Base-by-base conservation (phyloP, 2,888 invertebrate genomes). In the Diaperis boleti region DNA sequence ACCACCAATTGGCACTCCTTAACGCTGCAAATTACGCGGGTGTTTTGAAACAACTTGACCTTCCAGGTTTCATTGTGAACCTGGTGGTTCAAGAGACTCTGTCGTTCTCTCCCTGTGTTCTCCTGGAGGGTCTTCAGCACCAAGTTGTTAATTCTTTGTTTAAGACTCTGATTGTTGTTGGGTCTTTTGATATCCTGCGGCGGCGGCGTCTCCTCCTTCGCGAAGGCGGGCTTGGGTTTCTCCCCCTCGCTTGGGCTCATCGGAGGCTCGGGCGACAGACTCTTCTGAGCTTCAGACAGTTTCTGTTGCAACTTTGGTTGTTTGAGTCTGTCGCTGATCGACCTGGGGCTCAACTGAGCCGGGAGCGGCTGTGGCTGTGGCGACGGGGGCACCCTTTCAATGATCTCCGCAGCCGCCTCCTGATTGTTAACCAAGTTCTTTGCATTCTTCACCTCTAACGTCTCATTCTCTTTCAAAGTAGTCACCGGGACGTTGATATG, bases 91-190 rank as follows among this genome's bases (percentile, higher is more conserved):
- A 80, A 68, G 64, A 81, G 69, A 22, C 69, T 76, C 50, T 79
- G 84, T 8, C 84, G 82, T 75, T 89, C 88, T 49, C 85, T 83
- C 22, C 88, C 88, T 0, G 88, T 91, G 78, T 95, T 96, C 77
- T 95, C 94, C 39, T 95, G 95, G 65, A 95, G 83, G 49, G 95
- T 95, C 78, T 94, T 94, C 78, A 95, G 89, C 1, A 96, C 92
- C 75, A 95, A 87, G 61, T 88, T 92, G 81, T 94, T 95, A 63
- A 96, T 92, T 74, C 95, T 86, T 77, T 95, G 94, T 78, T 95
- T 95, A 6, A 95, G 83, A 6, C 90, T 90, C 82, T 94, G 93
- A 77, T 91, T 91, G 64, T 86, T 85, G 74, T 50, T 44, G 31
- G 68, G 14, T 35, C 35, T 50, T 14, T 52, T 22, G 7, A 56